phyloP scores from a whole-genome alignment of 2,888 invertebrate genomes.

The Trachelus tabidus region DNA sequence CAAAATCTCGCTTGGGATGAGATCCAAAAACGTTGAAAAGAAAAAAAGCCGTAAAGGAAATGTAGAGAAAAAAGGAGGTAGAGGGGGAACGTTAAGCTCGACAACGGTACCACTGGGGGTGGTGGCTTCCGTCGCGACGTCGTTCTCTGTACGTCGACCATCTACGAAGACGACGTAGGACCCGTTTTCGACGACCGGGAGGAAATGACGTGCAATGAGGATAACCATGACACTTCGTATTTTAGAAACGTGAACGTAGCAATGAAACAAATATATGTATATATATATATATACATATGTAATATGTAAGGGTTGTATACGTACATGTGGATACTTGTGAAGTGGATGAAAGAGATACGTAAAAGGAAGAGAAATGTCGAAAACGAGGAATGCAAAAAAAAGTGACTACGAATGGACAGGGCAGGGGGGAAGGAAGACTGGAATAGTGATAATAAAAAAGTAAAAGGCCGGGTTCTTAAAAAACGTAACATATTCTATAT shows the following conservation, averaged over 20 bases:
- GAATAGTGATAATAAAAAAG: slow-evolving; percentile 7
- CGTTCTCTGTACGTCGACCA: background rate
- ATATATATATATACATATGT: background rate
- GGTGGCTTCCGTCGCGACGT: background rate
- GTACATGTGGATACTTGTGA: too few species aligned
- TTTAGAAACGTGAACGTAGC: background rate
- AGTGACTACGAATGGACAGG: background rate
- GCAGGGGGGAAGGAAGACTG: too few species aligned
- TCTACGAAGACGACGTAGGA: too few species aligned
- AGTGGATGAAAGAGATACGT: background rate
- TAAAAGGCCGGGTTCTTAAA: slow-evolving; percentile 40
- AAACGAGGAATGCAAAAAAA: background rate
- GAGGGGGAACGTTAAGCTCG: background rate
- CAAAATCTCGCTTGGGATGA: slow-evolving; percentile 2
- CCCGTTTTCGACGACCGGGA: background rate
- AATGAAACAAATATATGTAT: too few species aligned
- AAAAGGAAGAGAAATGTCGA: background rate
- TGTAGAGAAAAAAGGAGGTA: background rate
- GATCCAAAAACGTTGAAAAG: background rate
- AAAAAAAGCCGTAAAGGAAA: background rate
- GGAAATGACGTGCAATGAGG: slow-evolving; percentile 3
- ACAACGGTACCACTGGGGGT: background rate
- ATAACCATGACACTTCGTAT: background rate
- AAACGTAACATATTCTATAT: slow-evolving; percentile 58
- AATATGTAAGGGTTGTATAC: too few species aligned